These are phyloP conservation scores for Bubo bubo DNA, from an alignment of 2,113 vertebrate genomes.

Conservation along the genomic window DNA sequence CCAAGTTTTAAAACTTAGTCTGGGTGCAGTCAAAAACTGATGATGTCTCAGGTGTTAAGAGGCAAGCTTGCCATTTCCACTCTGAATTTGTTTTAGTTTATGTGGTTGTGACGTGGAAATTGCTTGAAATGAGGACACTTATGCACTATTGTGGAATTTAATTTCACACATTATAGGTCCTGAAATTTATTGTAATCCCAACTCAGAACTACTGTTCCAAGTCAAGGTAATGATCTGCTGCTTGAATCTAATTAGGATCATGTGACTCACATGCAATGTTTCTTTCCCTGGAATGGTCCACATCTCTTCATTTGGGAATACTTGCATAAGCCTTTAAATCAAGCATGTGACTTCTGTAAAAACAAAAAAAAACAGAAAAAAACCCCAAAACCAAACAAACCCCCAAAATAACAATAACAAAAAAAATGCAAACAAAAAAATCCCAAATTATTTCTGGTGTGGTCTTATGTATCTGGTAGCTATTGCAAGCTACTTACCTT, in stretches of 20 bases:
- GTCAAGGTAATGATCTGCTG: conserved; percentile 49
- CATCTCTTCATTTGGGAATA: conserved; percentile 28
- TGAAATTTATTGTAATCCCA: conserved; percentile 58
- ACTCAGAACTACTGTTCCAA: conserved; percentile 51
- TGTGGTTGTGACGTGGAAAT: conserved; percentile 50
- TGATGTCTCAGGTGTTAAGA: not conserved
- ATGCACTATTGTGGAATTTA: conserved; percentile 50
- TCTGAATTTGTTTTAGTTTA: conserved; percentile 52
- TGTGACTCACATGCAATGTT: conserved; percentile 19
- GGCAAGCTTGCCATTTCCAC: conserved; percentile 31
- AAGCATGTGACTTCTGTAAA: not conserved
- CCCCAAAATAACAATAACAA: no score
- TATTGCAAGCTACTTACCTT: not conserved
- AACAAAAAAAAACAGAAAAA: not conserved
- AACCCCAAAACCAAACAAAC: no score
- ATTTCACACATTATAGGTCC: conserved; percentile 66
- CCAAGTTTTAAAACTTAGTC: not conserved
- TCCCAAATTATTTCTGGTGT: not conserved
- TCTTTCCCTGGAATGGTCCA: conserved; percentile 32
- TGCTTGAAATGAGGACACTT: conserved; percentile 62
- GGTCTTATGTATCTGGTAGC: not conserved
- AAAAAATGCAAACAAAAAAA: no score
- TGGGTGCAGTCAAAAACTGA: not conserved
- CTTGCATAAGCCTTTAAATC: not conserved
- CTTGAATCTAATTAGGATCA: conserved; percentile 56